Evolutionary conservation across 2,797 vertebrate genomes (phyloP), one percentile per base, ranked within the genome.

Genomic region (Pipistrellus pygmaeus): DNA sequence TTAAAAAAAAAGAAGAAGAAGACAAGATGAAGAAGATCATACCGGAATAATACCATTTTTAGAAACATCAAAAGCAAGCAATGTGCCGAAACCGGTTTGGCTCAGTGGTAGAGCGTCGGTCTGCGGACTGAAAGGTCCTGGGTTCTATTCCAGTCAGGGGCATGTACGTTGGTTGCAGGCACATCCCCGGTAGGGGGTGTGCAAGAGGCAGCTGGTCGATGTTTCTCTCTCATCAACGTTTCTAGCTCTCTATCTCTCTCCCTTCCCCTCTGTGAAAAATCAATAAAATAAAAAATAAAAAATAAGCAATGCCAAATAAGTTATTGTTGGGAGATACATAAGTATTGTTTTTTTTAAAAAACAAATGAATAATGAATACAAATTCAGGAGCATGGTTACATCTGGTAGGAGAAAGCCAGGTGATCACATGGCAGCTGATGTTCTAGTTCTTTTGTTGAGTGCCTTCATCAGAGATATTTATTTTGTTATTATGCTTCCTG

Each of bases 241-340:
- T 44, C 10, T 44, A 44, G 10, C 44, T 44, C 44, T 44, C 44
- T 44, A 44, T 44, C 44, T 11, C 44, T 44, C 44, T 44, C 44
- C 38, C 38, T 44, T 44, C 44, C 44, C 11, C 9, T 44, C 9
- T 44, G 10, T 44, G 11, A 44, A 44, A 44, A 44, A 44, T 44
- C 44, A 44, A 44, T 44, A 44, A 44, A 44, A 44, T 44, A 11
- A 44, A 9, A 10, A 8, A 8, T 44, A 44, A 87, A 85, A 91
- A 94, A 23, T 71, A 89, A 75, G 32, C 84, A 91, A 64, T 64
- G 15, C 71, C 72, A 60, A 95, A 68, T 51, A 91, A 80, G 17
- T 75, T 89, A 44, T 12, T 80, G 46, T 76, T 83, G 60, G 77
- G 27, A 89, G 35, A 80, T 71, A 25, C 46, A 14, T 30, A 66